A percentile compares a stretch with the other conserved stretches of the same genome.
phyloP scores from a whole-genome alignment of 2,113 vertebrate species.

The Gnathonemus echidnorhynchus region DNA sequence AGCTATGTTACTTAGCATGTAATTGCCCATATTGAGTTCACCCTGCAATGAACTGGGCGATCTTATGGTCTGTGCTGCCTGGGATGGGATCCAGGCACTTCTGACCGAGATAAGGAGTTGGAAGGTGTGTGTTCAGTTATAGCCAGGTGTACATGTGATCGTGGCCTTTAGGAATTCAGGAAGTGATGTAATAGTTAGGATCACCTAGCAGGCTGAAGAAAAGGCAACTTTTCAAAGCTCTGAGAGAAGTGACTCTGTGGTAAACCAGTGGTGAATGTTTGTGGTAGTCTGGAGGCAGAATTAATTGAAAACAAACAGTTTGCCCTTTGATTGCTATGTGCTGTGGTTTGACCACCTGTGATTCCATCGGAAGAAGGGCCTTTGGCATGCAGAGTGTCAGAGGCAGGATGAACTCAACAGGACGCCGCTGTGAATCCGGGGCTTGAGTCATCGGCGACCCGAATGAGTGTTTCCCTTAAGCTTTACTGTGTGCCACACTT shows the following conservation, averaged over 20 bases:
- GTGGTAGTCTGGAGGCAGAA: slow-evolving; percentile 23
- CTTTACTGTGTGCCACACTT: background rate
- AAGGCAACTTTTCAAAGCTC: slow-evolving; percentile 40
- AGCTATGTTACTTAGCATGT: background rate
- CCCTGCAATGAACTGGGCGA: background rate
- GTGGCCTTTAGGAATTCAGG: slow-evolving; percentile 44
- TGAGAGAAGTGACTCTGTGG: slow-evolving; percentile 32
- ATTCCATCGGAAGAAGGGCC: background rate
- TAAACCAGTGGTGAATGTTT: slow-evolving; percentile 28
- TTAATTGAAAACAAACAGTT: slow-evolving; percentile 23
- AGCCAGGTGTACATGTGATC: slow-evolving; percentile 40
- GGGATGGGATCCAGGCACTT: background rate
- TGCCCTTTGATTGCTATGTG: slow-evolving; percentile 20
- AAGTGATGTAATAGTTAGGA: slow-evolving; percentile 50
- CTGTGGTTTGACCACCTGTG: slow-evolving; percentile 32
- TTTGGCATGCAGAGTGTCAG: background rate
- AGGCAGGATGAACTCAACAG: background rate
- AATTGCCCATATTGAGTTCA: background rate
- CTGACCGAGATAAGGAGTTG: background rate
- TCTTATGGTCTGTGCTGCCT: background rate
- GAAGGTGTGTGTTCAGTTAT: slow-evolving; percentile 27
- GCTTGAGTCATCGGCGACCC: slow-evolving; percentile 39
- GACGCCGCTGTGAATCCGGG: slow-evolving; percentile 16
- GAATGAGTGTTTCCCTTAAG: slow-evolving; percentile 7
- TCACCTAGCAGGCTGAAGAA: slow-evolving; percentile 39